Base-by-base conservation (phyloP, 2,888 invertebrate species). In the Blomia tropicalis region DNA sequence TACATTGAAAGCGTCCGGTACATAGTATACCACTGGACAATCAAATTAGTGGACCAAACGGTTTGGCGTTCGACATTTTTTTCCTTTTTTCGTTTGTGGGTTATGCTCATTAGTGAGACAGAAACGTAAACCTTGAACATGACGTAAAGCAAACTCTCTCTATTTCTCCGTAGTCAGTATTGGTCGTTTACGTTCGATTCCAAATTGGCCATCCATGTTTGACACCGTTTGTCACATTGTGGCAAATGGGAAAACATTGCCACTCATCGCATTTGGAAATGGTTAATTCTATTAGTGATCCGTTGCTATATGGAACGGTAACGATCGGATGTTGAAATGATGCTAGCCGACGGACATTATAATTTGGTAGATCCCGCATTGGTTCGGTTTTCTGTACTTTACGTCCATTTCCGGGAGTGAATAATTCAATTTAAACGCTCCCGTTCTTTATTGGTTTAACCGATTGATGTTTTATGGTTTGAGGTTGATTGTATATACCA, bases 11-110 rank as follows among this genome's bases (percentile, higher is more conserved):
- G 51, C 51, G 51, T 22, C 22, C 7, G 11, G 7, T n/a, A 47
- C n/a, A n/a, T n/a, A n/a, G n/a, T n/a, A n/a, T n/a, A n/a, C n/a
- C 51, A 47, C 51, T 47, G 51, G 51, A 47, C 51, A 47, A 47
- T 47, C 51, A 27, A 47, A 47, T 47, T 47, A 47, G 51, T 47
- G 51, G 51, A 11, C 51, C 7, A 7, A 11, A 11, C 51, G 51
- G 51, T 47, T 47, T 22, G 51, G 23, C 41, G n/a, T 27, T 19
- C n/a, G 51, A 11, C 27, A 11, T 22, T 7, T 47, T 19, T 47
- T 7, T 27, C 7, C 51, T 19, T 7, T 27, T 7, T 47, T 47
- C 23, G 23, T 7, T 47, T 19, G 7, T 7, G 22, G 23, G 23
- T 47, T 47, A 7, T 47, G 51, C 14, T 41, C 41, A 41, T n/a